These are phyloP conservation scores for Eulemur mongoz DNA, from an alignment of 2,797 vertebrate genomes.

Conservation along the genomic window DNA sequence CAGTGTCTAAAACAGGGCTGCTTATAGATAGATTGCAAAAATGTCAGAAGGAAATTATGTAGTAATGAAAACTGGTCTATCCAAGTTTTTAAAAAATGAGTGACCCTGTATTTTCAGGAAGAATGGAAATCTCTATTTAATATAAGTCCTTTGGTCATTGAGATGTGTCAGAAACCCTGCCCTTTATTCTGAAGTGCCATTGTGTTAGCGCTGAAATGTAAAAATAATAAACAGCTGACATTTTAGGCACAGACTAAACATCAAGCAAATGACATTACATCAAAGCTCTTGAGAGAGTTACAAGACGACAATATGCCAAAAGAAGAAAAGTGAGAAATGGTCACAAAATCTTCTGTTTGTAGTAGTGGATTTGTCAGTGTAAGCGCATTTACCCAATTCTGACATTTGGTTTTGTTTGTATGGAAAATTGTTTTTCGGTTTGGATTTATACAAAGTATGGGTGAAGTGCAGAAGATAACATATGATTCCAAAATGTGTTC, in stretches of 20 bases:
- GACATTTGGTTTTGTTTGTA: neutral
- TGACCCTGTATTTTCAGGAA: slow-evolving; percentile 51
- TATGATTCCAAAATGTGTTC: neutral
- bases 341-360: neutral
- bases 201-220: slow-evolving; percentile 70
- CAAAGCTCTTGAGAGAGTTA: slow-evolving; percentile 50
- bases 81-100: slow-evolving; percentile 42
- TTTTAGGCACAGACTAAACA: slow-evolving; percentile 76
- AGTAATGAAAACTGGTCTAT: slow-evolving; percentile 47
- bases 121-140: slow-evolving; percentile 65
- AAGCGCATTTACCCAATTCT: neutral
- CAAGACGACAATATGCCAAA: slow-evolving; percentile 18
- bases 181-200: slow-evolving; percentile 70
- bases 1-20: neutral
- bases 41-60: slow-evolving; percentile 57
- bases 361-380: neutral
- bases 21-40: slow-evolving; percentile 33
- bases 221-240: slow-evolving; percentile 79
- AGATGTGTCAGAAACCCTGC: slow-evolving; percentile 67
- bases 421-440: neutral
- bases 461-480: neutral
- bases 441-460: neutral
- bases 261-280: slow-evolving; percentile 59
- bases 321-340: neutral
- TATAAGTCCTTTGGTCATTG: slow-evolving; percentile 62